phyloP scores from a whole-genome alignment of 2,797 vertebrate genomes.

The Glyptemys insculpta region DNA sequence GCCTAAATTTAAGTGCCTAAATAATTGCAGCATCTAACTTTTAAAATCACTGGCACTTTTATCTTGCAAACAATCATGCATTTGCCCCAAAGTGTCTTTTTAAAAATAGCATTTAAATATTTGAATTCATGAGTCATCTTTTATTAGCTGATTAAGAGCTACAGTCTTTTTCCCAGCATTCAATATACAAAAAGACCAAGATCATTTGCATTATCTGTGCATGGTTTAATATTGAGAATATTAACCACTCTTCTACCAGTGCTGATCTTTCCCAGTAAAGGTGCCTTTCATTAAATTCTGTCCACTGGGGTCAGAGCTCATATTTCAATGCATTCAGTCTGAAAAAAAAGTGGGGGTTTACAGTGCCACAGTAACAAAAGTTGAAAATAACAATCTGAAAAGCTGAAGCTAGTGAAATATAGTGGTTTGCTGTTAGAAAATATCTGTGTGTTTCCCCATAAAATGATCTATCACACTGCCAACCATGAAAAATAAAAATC shows the following conservation, averaged over 20 bases:
- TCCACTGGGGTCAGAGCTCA: constrained; percentile 47
- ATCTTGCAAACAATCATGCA: background rate
- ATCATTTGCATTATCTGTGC: background rate
- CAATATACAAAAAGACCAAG: background rate
- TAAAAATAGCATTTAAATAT: background rate
- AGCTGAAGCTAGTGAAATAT: constrained; percentile 45
- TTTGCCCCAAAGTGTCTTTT: background rate
- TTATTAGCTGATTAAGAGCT: background rate
- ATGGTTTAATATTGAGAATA: background rate
- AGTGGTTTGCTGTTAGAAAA: constrained; percentile 49
- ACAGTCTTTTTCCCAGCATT: background rate
- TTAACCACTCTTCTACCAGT: constrained; percentile 34
- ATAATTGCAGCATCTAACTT: background rate
- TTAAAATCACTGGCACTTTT: constrained; percentile 28
- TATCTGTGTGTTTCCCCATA: constrained; percentile 58
- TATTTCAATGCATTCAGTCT: constrained; percentile 42
- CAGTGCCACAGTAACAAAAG: background rate
- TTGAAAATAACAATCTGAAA: constrained; percentile 51
- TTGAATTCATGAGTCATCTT: background rate
- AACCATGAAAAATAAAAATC: constrained; percentile 53
- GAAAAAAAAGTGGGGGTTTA: constrained; percentile 21
- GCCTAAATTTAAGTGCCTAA: constrained; percentile 42
- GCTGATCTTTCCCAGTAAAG: background rate
- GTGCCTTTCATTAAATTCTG: background rate
- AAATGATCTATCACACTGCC: constrained; percentile 1